Evolutionary conservation across 2,797 vertebrate species (phyloP), one percentile per base, ranked within the genome.

Genomic region (Aldrovandia affinis): DNA sequence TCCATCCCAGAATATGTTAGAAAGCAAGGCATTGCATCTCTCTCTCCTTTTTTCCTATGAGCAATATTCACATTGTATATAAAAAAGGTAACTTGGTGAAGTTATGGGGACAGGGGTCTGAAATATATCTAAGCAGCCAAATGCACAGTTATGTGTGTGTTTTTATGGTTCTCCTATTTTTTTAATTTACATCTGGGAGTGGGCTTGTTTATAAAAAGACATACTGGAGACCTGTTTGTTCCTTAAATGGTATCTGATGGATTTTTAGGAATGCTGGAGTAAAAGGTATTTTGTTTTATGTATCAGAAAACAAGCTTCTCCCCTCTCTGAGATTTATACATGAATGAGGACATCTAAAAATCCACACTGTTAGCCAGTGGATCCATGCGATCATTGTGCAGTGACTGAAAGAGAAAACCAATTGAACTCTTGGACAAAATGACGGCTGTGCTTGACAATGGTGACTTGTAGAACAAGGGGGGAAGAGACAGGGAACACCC

Each of bases 41-140:
- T 68, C 30, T 30, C 63, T 68, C 63, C 9, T 25, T 61, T 89
- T 91, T 91, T 81, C 57, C 90, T 89, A 77, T 89, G 47, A 87
- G 92, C 86, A 88, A 39, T 86, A 92, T 88, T 84, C 30, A 5
- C 22, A 88, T 91, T 87, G 63, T 59, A 84, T 70, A 36, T 36
- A 15, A 33, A 90, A 55, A 22, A 93, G 87, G 87, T 94, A 92
- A 90, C 87, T 83, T 93, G 91, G 85, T 86, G 30, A 88, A 91
- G 84, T 89, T 92, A 83, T 87, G 89, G 89, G 30, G 68, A 44
- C 8, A 9, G 15, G 70, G 70, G 70, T 25, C 36, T 75, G 70
- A 20, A 18, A 73, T 73, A 1, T 25, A 75, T 42, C 22, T 44
- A 25, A 42, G 70, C 10, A 75, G 36, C 20, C 70, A 25, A 8